Conservation (phyloP, 2,113 vertebrate genomes). For the Piprites chloris region DNA sequence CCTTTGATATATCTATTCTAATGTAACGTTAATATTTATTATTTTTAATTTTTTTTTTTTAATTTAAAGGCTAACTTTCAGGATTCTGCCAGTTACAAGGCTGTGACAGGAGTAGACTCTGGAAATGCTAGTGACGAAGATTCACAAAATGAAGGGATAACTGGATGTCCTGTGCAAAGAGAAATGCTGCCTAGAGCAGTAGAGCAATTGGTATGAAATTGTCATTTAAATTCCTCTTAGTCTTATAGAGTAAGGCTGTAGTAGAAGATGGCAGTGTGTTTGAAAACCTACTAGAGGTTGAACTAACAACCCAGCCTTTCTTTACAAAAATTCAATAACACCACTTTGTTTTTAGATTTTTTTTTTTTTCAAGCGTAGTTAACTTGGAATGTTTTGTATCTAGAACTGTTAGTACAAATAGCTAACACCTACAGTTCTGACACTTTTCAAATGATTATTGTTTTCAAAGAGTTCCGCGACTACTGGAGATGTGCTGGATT, state of each 20-base stretch:
- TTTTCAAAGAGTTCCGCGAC: slow-evolving; percentile 66
- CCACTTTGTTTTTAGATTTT: neutral
- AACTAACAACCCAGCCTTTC: neutral
- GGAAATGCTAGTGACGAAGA: slow-evolving; percentile 80
- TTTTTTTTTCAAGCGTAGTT: neutral
- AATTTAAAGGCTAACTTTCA: slow-evolving; percentile 71
- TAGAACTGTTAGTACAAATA: neutral
- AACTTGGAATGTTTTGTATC: neutral
- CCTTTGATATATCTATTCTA: neutral
- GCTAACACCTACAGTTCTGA: neutral
- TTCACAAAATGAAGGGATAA: slow-evolving; percentile 73
- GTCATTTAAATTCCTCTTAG: neutral
- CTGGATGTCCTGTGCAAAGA: slow-evolving; percentile 31
- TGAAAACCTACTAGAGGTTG: neutral
- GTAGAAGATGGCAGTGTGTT: neutral
- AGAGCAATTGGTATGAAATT: slow-evolving; percentile 70
- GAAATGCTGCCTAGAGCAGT: slow-evolving; percentile 62
- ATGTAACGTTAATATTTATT: neutral
- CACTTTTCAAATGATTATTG: neutral
- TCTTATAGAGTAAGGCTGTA: neutral
- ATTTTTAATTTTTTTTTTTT: neutral
- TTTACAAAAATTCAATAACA: neutral
- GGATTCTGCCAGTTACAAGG: slow-evolving; percentile 69
- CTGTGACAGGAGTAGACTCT: slow-evolving; percentile 79
- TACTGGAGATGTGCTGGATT: slow-evolving; percentile 13